phyloP scores from a whole-genome alignment of 2,113 vertebrate species.

The Cavia porcellus region DNA sequence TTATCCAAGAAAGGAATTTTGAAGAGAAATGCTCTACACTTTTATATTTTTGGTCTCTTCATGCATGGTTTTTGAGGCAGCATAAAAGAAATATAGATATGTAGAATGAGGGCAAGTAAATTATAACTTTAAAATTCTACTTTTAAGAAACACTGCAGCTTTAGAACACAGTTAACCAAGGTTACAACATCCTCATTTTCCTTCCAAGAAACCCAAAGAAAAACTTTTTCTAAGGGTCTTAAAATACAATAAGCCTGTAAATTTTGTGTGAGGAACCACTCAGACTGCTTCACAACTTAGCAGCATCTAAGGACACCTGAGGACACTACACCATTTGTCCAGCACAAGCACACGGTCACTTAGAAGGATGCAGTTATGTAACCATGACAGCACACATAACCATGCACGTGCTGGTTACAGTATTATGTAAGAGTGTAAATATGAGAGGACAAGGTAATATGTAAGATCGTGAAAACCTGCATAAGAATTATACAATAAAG shows the following conservation, averaged over 20 bases:
- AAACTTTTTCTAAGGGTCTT: neutral
- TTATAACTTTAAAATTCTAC: neutral
- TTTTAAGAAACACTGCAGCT: neutral
- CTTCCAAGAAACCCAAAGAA: neutral
- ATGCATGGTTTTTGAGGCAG: neutral
- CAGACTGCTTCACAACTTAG: neutral
- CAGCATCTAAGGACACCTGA: neutral
- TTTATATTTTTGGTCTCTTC: neutral
- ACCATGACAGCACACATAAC: neutral
- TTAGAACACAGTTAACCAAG: neutral
- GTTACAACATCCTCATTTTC: neutral
- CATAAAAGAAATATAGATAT: neutral
- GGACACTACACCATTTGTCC: neutral
- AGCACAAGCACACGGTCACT: neutral
- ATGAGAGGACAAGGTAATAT: neutral
- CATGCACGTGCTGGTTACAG: neutral
- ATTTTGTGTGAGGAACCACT: neutral
- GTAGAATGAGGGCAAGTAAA: neutral
- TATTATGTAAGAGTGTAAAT: neutral
- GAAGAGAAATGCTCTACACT: neutral
- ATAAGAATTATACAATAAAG: neutral
- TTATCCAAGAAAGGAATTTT: constrained; percentile 2
- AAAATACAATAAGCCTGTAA: neutral
- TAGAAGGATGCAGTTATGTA: neutral
- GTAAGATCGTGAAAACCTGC: neutral